Conservation (phyloP, 2,888 invertebrate species). For the Hydraecia micacea region DNA sequence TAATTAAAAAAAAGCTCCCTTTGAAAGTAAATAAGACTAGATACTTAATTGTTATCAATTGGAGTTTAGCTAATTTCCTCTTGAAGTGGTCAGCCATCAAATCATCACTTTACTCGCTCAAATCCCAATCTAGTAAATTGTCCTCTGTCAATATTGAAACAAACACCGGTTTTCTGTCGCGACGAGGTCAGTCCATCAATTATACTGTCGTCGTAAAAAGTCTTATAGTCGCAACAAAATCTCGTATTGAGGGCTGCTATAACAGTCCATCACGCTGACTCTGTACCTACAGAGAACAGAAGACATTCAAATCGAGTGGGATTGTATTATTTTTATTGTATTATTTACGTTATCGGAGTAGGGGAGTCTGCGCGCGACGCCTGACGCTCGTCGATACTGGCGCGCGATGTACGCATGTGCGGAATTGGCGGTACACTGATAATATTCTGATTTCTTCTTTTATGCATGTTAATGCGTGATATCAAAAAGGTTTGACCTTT, state of each 20-base stretch:
- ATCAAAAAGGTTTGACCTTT: slow-evolving; percentile 80
- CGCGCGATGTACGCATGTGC: slow-evolving; percentile 84
- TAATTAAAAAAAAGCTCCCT: background rate
- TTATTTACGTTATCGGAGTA: slow-evolving; percentile 84
- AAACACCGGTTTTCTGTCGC: slow-evolving; percentile 58
- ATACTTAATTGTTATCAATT: background rate
- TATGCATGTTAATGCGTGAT: slow-evolving; percentile 86
- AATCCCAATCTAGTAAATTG: slow-evolving; percentile 29
- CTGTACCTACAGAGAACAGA: slow-evolving; percentile 69
- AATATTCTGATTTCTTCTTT: slow-evolving; percentile 87
- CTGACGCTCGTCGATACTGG: slow-evolving; percentile 80
- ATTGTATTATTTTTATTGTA: slow-evolving; percentile 88
- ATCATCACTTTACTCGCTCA: background rate
- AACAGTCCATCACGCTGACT: slow-evolving; percentile 70
- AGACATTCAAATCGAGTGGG: slow-evolving; percentile 83
- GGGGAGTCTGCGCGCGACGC: slow-evolving; percentile 82
- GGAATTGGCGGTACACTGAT: slow-evolving; percentile 78
- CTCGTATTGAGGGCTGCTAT: slow-evolving; percentile 67
- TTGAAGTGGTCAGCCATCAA: background rate
- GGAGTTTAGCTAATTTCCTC: background rate
- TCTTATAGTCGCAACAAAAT: slow-evolving; percentile 66
- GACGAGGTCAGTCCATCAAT: slow-evolving; percentile 73
- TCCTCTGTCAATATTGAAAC: slow-evolving; percentile 71
- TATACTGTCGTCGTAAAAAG: slow-evolving; percentile 74
- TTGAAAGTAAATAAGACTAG: background rate